Evolutionary conservation across 2,797 vertebrate species (phyloP).

Genomic region (Mus caroli): DNA sequence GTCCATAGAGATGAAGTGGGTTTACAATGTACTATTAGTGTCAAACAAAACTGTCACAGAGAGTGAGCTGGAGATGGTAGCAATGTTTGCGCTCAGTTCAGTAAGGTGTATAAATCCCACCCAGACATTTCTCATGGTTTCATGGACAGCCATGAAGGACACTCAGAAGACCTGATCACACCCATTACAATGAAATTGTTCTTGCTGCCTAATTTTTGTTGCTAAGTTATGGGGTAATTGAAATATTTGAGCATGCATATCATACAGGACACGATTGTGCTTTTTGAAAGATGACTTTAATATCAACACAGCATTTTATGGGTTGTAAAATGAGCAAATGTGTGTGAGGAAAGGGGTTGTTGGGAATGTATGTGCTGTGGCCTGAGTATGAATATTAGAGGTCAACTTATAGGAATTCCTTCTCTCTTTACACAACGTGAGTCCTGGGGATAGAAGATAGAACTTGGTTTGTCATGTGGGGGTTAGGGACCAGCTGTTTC

Average conservation of each 20-base stretch:
- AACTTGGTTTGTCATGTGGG: neutral
- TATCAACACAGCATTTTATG: conserved; percentile 22
- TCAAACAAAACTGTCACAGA: conserved; percentile 49
- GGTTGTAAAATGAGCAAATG: conserved; percentile 10
- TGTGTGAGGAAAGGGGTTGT: neutral
- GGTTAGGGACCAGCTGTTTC: neutral
- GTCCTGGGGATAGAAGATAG: neutral
- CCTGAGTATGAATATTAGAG: neutral
- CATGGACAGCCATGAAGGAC: rapidly evolving
- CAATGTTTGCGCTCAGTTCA: neutral
- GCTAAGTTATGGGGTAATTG: conserved; percentile 58
- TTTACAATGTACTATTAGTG: conserved; percentile 53
- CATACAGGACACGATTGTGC: neutral
- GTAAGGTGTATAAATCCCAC: conserved; percentile 58
- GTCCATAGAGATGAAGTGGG: conserved; percentile 59
- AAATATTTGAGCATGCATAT: conserved; percentile 46
- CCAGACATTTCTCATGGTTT: conserved; percentile 22
- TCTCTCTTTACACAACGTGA: neutral
- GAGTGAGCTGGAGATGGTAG: conserved; percentile 52
- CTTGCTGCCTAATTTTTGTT: conserved; percentile 5
- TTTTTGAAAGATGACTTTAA: conserved; percentile 64
- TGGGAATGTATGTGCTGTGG: too few relatives aligned
- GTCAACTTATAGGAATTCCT: neutral
- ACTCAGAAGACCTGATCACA: conserved; percentile 48
- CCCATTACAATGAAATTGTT: conserved; percentile 56